Conservation (phyloP, 2,113 vertebrate species). For the Ciconia boyciana region DNA sequence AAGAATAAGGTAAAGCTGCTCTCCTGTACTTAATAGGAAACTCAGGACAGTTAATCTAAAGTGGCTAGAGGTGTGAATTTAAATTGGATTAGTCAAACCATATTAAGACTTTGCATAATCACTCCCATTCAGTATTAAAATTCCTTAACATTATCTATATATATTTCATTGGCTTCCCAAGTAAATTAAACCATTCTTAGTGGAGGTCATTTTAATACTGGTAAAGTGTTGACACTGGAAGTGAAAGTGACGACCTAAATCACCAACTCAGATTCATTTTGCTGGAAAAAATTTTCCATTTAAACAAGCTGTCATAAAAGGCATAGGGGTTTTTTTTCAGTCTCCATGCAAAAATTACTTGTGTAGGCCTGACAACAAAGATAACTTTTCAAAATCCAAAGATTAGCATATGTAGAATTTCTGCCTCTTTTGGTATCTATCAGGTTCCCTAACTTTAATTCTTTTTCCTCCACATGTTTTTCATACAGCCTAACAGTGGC, state of each 20-base stretch:
- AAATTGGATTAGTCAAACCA: neutral
- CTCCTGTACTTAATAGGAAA: neutral
- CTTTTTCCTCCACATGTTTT: neutral
- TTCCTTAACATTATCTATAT: neutral
- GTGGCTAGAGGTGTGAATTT: neutral
- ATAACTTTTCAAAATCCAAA: neutral
- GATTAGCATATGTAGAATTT: neutral
- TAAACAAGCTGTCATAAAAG: neutral
- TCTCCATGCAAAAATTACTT: neutral
- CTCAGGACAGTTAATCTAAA: neutral
- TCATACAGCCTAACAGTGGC: neutral
- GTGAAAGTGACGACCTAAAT: neutral
- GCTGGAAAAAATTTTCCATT: neutral
- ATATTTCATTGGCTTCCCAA: neutral
- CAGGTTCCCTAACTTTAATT: neutral
- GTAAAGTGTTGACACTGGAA: neutral
- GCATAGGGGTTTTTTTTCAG: neutral
- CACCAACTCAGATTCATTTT: neutral
- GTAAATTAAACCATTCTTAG: neutral
- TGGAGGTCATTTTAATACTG: neutral
- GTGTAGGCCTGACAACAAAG: neutral
- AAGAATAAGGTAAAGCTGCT: neutral
- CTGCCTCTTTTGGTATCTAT: neutral
- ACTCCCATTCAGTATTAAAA: neutral
- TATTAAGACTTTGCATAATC: neutral